A percentile compares a stretch with the other conserved stretches of the same genome.
Evolutionary conservation across 2,888 invertebrate genomes (phyloP).

Genomic region (Mythimna pallens): DNA sequence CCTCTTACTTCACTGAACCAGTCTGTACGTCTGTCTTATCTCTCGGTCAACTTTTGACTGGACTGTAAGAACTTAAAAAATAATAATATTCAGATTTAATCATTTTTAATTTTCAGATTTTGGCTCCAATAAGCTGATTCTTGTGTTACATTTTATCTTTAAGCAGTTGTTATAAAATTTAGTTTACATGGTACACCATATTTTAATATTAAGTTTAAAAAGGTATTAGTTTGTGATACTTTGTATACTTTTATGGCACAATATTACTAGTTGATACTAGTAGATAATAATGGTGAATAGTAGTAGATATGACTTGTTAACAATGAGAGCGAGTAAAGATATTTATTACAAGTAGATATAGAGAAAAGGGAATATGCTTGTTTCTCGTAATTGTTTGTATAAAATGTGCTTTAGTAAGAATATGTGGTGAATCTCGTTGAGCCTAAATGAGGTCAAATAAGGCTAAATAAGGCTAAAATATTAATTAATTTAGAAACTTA

Average conservation of each 20-base stretch:
- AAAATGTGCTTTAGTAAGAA: background rate
- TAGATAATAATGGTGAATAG: conserved; percentile 31
- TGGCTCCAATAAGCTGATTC: too few relatives aligned
- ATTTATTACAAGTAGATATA: conserved; percentile 30
- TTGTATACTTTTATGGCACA: conserved; percentile 23
- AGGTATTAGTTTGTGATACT: conserved; percentile 11
- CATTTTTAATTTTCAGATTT: too few relatives aligned
- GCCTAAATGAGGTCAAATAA: too few relatives aligned
- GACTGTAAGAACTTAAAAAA: too few relatives aligned
- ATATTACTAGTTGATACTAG: conserved; percentile 27
- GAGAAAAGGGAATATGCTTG: background rate
- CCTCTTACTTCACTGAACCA: too few relatives aligned
- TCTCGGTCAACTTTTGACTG: too few relatives aligned
- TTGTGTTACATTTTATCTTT: background rate
- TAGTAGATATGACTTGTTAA: conserved; percentile 15
- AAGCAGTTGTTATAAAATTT: background rate
- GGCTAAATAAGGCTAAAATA: too few relatives aligned
- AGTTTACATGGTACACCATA: background rate
- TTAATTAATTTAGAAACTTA: too few relatives aligned
- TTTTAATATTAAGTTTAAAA: conserved; percentile 50
- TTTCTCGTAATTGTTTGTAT: background rate
- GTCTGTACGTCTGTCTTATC: too few relatives aligned
- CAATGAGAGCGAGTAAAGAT: conserved; percentile 5
- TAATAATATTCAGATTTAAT: too few relatives aligned
- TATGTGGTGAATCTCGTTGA: background rate